Conservation (phyloP, 2,797 vertebrate species). For the Siniperca obscura region DNA sequence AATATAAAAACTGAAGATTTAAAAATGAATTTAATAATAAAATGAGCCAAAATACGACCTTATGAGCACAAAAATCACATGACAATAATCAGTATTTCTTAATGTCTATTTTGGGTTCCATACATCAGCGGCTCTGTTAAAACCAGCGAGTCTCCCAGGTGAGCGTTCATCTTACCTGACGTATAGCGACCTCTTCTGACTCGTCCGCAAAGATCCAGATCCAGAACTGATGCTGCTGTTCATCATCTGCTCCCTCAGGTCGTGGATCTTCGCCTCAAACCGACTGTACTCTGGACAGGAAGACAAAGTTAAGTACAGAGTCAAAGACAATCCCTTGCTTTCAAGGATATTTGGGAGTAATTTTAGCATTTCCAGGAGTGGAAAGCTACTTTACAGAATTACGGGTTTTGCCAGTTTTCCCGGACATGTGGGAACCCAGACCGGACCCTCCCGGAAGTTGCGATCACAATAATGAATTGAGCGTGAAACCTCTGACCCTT, state of each 20-base stretch:
- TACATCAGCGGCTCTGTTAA: background rate
- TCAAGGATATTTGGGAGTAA: too few species aligned
- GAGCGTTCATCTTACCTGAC: constrained; percentile 87
- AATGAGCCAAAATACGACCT: background rate
- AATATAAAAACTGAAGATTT: background rate
- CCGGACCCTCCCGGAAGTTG: too few species aligned
- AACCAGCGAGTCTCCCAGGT: background rate
- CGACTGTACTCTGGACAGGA: constrained; percentile 92
- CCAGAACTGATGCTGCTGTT: constrained; percentile 98
- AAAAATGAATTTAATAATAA: background rate
- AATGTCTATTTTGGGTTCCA: background rate
- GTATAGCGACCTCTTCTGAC: constrained; percentile 96
- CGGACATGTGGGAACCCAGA: too few species aligned
- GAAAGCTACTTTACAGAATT: too few species aligned
- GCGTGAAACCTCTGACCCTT: background rate
- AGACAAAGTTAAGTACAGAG: background rate
- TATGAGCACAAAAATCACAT: too few species aligned
- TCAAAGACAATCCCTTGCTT: too few species aligned
- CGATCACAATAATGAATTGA: too few species aligned
- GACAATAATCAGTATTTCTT: background rate
- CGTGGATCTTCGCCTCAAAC: constrained; percentile 98
- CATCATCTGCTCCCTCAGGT: constrained; percentile 99
- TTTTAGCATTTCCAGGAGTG: too few species aligned
- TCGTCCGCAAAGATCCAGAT: constrained; percentile 94
- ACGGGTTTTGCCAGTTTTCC: too few species aligned